These are phyloP conservation scores for Enoplosus armatus DNA, from an alignment of 2,797 vertebrate species.

Conservation along the genomic window DNA sequence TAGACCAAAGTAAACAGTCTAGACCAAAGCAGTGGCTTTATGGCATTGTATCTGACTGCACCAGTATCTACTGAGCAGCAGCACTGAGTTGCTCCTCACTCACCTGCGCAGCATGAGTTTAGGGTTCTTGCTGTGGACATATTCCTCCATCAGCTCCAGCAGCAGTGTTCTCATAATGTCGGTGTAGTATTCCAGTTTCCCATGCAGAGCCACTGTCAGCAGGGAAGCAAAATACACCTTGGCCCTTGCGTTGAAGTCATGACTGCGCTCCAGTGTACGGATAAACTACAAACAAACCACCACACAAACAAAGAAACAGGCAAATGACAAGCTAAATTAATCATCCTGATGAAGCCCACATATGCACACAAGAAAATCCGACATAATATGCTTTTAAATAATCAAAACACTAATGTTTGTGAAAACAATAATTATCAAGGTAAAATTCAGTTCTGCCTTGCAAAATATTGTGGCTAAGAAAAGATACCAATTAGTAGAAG, in stretches of 20 bases:
- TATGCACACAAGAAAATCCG: slow-evolving; percentile 27
- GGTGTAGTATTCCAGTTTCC: slow-evolving; percentile 98
- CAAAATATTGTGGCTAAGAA: slow-evolving; percentile 51
- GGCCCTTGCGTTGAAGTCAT: slow-evolving; percentile 95
- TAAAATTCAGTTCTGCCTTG: slow-evolving; percentile 62
- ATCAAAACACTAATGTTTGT: slow-evolving; percentile 52
- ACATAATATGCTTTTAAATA: slow-evolving; percentile 51
- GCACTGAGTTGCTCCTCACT: slow-evolving; percentile 32
- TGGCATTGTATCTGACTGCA: background rate
- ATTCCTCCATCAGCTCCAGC: slow-evolving; percentile 96
- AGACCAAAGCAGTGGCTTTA: background rate
- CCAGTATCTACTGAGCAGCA: slow-evolving; percentile 15
- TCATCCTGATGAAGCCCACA: slow-evolving; percentile 24
- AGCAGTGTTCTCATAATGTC: slow-evolving; percentile 97
- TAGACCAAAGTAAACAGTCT: background rate
- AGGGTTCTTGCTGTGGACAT: slow-evolving; percentile 96
- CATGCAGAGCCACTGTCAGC: slow-evolving; percentile 96
- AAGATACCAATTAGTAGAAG: slow-evolving; percentile 65
- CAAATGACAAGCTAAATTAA: slow-evolving; percentile 44
- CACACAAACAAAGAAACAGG: slow-evolving; percentile 23
- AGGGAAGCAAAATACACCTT: slow-evolving; percentile 97
- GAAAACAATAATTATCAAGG: slow-evolving; percentile 65
- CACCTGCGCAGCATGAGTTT: slow-evolving; percentile 98
- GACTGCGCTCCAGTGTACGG: slow-evolving; percentile 93
- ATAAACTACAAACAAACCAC: slow-evolving; percentile 88